Base-by-base conservation (phyloP, 2,797 vertebrate genomes). In the Crenuchus spilurus region DNA sequence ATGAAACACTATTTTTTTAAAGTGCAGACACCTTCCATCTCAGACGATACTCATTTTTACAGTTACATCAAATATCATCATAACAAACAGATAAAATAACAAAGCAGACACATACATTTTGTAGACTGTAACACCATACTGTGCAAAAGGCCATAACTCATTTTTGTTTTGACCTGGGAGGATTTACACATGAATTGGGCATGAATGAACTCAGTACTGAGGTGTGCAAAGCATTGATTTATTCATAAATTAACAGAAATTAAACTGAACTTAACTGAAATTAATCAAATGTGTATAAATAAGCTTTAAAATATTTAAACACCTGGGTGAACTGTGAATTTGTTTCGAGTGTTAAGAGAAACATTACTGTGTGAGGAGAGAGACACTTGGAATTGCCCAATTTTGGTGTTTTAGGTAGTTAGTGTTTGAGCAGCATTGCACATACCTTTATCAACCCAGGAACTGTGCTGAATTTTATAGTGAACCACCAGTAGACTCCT, bases 21-120 rank as follows among this genome's bases (percentile, higher is more conserved):
- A 74, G 72, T 79, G 67, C 72, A 71, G 67, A 71, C 72, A 62
- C 58, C 48, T 62, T 31, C 64, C 35, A 66, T 70, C 39, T 78
- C 49, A 74, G 31, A 70, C 51, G 51, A 54, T 52, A 58, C 58
- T 20, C 39, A 72, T 58, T 42, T n/a, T 41, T 41, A 74, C 77
- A 70, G 42, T 70, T 48, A 66, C 61, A 71, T 64, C 41, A 49
- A 49, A 66, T 48, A 42, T 26, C 28, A 48, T 28, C 4, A 28
- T 48, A 46, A 18, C 26, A 18, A 64, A 46, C 62, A 64, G 61
- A 33, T 49, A 35, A 66, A 66, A 39, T 11, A 39, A 60, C 9
- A 35, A 37, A 58, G 37, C n/a, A 9, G 33, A 37, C 35, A 4
- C 10, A 60, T 20, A 60, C 18, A 7, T 24, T 22, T 58, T 8